These are phyloP conservation scores for Cephus pulcher DNA, from an alignment of 2,888 invertebrate genomes.

Conservation along the genomic window DNA sequence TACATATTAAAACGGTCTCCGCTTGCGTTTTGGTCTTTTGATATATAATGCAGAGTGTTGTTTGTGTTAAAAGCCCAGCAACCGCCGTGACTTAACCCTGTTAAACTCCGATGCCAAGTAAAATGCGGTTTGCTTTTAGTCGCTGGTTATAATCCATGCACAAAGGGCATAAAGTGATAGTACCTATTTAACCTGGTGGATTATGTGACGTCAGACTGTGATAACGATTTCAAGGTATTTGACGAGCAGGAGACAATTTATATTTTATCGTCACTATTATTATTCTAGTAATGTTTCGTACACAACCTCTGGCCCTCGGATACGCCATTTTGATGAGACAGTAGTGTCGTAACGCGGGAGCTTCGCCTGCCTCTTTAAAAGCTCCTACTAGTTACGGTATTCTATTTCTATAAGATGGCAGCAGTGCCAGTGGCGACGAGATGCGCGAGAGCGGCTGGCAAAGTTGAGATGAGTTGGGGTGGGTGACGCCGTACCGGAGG, in stretches of 20 bases:
- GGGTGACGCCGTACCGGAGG: slow-evolving; percentile 63
- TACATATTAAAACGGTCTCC: slow-evolving; percentile 64
- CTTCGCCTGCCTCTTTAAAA: slow-evolving; percentile 34
- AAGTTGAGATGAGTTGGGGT: slow-evolving; percentile 61
- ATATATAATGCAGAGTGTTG: slow-evolving; percentile 65
- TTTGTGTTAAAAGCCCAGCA: slow-evolving; percentile 65
- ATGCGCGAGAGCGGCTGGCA: slow-evolving; percentile 50
- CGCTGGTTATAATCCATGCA: slow-evolving; percentile 62
- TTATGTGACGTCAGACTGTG: background rate
- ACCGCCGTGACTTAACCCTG: slow-evolving; percentile 64
- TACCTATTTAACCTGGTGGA: background rate
- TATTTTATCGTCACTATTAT: background rate
- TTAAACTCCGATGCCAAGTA: slow-evolving; percentile 65
- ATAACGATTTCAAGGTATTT: background rate
- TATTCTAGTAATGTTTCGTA: background rate
- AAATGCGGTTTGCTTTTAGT: slow-evolving; percentile 65
- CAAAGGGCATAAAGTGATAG: slow-evolving; percentile 47
- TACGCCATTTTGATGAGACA: background rate
- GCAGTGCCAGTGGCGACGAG: slow-evolving; percentile 39
- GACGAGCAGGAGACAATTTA: background rate
- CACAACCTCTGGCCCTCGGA: background rate
- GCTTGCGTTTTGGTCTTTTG: slow-evolving; percentile 60
- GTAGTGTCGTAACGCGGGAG: background rate
- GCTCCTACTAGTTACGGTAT: slow-evolving; percentile 48
- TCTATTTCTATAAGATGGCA: slow-evolving; percentile 51